phyloP scores from a whole-genome alignment of 1,140 invertebrate species.

The Zaprionus gabonicus region DNA sequence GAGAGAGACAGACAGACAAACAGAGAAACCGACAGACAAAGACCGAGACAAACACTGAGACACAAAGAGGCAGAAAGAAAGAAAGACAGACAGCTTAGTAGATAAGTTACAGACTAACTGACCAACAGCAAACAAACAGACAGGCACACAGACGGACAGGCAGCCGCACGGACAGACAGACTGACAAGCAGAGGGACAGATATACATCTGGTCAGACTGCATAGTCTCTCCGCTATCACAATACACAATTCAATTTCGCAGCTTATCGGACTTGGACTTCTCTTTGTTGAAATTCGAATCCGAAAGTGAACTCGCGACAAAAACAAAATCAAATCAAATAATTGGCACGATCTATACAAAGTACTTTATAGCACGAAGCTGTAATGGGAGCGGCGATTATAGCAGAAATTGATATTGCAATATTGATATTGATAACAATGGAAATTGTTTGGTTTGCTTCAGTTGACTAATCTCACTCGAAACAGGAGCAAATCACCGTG shows the following conservation, averaged over 20 bases:
- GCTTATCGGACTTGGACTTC: not conserved
- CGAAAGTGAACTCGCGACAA: not conserved
- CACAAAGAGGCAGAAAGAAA: no score
- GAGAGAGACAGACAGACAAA: no score
- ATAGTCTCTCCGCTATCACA: not conserved
- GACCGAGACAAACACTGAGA: no score
- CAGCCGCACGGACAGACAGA: constrained; percentile 7
- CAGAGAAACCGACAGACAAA: no score
- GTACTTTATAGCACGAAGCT: not conserved
- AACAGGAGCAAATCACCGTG: not conserved
- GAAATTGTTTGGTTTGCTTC: not conserved
- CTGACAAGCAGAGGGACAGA: not conserved
- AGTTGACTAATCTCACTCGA: not conserved
- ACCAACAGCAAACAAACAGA: constrained; percentile 7
- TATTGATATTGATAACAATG: not conserved
- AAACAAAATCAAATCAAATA: constrained; percentile 4
- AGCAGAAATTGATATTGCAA: constrained; percentile 1
- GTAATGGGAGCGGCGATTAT: not conserved
- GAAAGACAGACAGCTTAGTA: no score
- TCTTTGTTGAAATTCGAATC: constrained; percentile 18
- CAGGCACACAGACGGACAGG: not conserved
- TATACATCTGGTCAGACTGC: no score
- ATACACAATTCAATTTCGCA: not conserved
- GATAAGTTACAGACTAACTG: constrained; percentile 46
- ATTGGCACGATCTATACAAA: not conserved